Evolutionary conservation across 2,888 invertebrate species (phyloP).

Genomic region (Lordiphosa andalusiaca): DNA sequence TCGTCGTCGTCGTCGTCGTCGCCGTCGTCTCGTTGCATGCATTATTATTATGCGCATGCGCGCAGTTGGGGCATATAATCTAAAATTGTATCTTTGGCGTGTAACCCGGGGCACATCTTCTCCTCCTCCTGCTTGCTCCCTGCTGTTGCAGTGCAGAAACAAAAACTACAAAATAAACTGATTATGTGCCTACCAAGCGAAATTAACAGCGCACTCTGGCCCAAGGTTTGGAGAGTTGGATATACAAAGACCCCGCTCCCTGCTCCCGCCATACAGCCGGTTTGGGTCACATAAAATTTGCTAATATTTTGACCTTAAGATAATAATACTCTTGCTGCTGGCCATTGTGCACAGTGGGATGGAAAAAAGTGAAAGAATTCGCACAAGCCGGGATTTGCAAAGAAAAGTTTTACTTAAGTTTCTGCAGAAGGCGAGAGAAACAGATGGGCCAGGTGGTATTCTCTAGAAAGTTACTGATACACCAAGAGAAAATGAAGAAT

Average conservation of each 20-base stretch:
- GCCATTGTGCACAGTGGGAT: constrained; percentile 51
- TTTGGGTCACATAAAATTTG: constrained; percentile 67
- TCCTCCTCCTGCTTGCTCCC: constrained; percentile 28
- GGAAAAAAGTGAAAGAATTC: neutral
- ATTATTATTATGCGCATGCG: constrained; percentile 78
- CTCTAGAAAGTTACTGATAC: no score
- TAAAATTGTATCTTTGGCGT: constrained; percentile 79
- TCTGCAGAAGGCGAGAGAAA: no score
- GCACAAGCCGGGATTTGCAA: no score
- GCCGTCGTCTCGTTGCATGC: constrained; percentile 59
- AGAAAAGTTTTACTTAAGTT: no score
- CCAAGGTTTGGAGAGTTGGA: constrained; percentile 19
- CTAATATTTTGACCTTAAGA: constrained; percentile 69
- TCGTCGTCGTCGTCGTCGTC: constrained; percentile 34
- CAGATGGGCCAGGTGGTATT: no score
- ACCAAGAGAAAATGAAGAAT: no score
- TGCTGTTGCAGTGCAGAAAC: constrained; percentile 9
- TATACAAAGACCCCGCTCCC: constrained; percentile 1
- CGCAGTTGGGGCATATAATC: constrained; percentile 76
- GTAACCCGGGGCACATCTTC: constrained; percentile 77
- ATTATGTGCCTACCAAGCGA: constrained; percentile 59
- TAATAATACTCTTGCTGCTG: constrained; percentile 39
- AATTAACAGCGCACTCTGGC: constrained; percentile 53
- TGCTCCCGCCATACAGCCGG: constrained; percentile 14
- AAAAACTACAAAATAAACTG: constrained; percentile 65